A percentile compares a stretch with the other conserved stretches of the same genome.
These are phyloP conservation scores for human (Homo sapiens) DNA, from an alignment of 2,113 vertebrate species.

Conservation along the genomic window DNA sequence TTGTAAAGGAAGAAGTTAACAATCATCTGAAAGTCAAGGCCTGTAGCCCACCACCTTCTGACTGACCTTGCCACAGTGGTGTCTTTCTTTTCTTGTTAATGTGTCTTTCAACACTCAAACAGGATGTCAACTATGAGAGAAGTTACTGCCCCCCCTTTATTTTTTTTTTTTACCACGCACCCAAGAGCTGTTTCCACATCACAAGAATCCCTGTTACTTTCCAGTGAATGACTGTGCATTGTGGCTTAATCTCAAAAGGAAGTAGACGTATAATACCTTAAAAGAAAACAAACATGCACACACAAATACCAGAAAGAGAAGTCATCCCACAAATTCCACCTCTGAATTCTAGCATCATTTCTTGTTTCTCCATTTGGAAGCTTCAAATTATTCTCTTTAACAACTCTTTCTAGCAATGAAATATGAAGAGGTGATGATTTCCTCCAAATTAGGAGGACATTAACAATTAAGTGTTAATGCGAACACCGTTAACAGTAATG, in stretches of 20 bases:
- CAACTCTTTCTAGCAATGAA: conserved; percentile 78
- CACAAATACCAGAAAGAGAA: neutral
- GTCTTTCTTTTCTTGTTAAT: conserved; percentile 74
- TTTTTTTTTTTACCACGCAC: conserved; percentile 60
- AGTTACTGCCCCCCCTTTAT: conserved; percentile 8
- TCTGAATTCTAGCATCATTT: conserved; percentile 24
- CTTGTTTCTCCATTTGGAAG: conserved; percentile 32
- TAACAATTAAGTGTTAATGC: conserved; percentile 86
- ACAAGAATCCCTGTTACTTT: conserved; percentile 63
- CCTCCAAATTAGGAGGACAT: conserved; percentile 82
- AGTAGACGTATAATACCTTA: neutral
- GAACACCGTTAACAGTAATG: conserved; percentile 81
- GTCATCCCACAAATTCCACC: neutral
- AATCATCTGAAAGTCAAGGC: conserved; percentile 60
- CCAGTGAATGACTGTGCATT: neutral
- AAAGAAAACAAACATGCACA: neutral
- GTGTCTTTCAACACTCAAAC: conserved; percentile 75
- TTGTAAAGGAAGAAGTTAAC: conserved; percentile 68
- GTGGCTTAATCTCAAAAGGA: conserved; percentile 61
- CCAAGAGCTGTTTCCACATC: conserved; percentile 35
- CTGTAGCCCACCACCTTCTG: conserved; percentile 51
- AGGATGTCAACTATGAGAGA: conserved; percentile 66
- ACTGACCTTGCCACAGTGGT: conserved; percentile 65
- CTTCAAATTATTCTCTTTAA: conserved; percentile 68
- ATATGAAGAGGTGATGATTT: conserved; percentile 82